phyloP scores from a whole-genome alignment of 2,113 vertebrate genomes.

The Coreoperca whiteheadi region DNA sequence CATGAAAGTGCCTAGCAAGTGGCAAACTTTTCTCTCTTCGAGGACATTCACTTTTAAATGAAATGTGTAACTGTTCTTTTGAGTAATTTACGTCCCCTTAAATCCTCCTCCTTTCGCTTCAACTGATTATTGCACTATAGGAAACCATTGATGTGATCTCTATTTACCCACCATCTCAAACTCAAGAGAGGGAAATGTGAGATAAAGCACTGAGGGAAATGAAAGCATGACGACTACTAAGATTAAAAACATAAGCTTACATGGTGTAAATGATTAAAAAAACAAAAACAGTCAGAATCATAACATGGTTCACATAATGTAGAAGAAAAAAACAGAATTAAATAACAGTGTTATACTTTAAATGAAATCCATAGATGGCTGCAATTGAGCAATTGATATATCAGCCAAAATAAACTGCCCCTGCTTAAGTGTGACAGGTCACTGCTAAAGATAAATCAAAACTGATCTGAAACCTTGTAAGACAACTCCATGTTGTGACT shows the following conservation, averaged over 20 bases:
- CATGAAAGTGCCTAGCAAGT: constrained; percentile 52
- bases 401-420: constrained; percentile 61
- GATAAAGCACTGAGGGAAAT: constrained; percentile 65
- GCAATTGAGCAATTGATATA: constrained; percentile 63
- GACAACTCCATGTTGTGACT: constrained; percentile 49
- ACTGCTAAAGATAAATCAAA: constrained; percentile 43
- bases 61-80: constrained; percentile 51
- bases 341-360: constrained; percentile 77
- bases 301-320: constrained; percentile 67
- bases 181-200: constrained; percentile 46
- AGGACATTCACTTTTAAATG: constrained; percentile 45
- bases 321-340: constrained; percentile 63
- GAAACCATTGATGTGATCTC: constrained; percentile 85
- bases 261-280: constrained; percentile 82
- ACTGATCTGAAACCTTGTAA: constrained; percentile 37
- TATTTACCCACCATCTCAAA: constrained; percentile 59
- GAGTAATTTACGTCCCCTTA: constrained; percentile 40
- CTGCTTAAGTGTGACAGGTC: constrained; percentile 44
- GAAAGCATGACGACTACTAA: constrained; percentile 78
- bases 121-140: constrained; percentile 95
- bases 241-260: constrained; percentile 66
- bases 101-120: constrained; percentile 79
- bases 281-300: constrained; percentile 75
- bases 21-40: constrained; percentile 36
- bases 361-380: constrained; percentile 70